Evolutionary conservation across 2,113 vertebrate genomes (phyloP).

Genomic region (Ictalurus punctatus): DNA sequence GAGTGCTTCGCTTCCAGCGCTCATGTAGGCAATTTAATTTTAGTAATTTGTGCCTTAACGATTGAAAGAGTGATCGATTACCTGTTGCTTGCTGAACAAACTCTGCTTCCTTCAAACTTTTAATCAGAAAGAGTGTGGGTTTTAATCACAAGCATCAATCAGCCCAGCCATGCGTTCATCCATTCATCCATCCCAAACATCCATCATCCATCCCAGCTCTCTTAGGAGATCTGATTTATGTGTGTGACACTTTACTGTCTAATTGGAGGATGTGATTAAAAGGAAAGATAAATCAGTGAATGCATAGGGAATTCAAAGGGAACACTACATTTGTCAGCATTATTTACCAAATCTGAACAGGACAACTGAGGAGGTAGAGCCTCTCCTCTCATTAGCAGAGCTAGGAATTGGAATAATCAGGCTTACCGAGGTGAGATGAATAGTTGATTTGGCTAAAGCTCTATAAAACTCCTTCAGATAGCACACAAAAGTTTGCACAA

Average conservation of each 20-base stretch:
- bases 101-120: constrained; percentile 18
- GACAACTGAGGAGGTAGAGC: neutral
- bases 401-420: neutral
- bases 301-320: neutral
- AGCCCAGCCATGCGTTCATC: constrained; percentile 9
- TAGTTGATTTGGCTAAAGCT: neutral
- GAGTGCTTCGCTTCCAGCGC: neutral
- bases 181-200: constrained; percentile 17
- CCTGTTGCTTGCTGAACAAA: constrained; percentile 13
- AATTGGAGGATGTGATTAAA: constrained; percentile 40
- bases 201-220: constrained; percentile 15
- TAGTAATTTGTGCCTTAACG: neutral
- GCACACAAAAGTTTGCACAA: neutral
- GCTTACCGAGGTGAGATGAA: neutral
- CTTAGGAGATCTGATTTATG: constrained; percentile 32
- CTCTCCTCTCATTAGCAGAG: neutral
- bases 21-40: constrained; percentile 11
- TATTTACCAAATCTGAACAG: neutral
- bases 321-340: neutral
- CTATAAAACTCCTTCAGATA: neutral
- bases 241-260: constrained; percentile 29
- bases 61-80: neutral
- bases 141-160: constrained; percentile 38
- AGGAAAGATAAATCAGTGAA: constrained; percentile 5
- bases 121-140: constrained; percentile 14